A percentile compares a stretch with the other conserved stretches of the same genome.
Evolutionary conservation across 1,140 invertebrate genomes (phyloP).

Genomic region (Chionoecetes opilio): DNA sequence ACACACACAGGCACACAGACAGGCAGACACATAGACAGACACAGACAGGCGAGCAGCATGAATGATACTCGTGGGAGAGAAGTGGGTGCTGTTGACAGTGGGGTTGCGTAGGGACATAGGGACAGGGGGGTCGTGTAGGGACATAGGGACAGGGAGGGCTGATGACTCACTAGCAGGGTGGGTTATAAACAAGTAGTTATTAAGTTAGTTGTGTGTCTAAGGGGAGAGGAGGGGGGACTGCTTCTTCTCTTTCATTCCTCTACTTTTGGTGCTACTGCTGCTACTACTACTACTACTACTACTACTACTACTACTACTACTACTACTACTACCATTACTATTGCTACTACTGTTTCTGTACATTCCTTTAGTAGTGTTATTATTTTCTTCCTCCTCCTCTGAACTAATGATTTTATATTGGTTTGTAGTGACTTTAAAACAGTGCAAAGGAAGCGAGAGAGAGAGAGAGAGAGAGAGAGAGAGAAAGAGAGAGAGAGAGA

Average conservation of each 20-base stretch:
- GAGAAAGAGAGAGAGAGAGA: constrained; percentile 11
- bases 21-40: background rate
- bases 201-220: too few species aligned
- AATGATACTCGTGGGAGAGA: background rate
- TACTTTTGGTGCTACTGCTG: background rate
- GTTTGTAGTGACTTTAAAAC: background rate
- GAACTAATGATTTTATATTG: background rate
- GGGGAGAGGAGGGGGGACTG: too few species aligned
- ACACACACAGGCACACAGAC: background rate
- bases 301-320: background rate
- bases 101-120: background rate
- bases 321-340: background rate
- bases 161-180: background rate
- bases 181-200: too few species aligned
- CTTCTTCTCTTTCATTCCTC: background rate
- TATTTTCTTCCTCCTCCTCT: too few species aligned
- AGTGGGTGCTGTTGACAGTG: background rate
- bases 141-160: background rate
- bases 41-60: background rate
- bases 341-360: background rate
- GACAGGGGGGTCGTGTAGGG: background rate
- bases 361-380: background rate
- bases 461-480: constrained; percentile 8
- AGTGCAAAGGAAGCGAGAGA: background rate
- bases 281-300: background rate